Conservation (phyloP, 2,113 vertebrate species). For the Calonectris borealis region DNA sequence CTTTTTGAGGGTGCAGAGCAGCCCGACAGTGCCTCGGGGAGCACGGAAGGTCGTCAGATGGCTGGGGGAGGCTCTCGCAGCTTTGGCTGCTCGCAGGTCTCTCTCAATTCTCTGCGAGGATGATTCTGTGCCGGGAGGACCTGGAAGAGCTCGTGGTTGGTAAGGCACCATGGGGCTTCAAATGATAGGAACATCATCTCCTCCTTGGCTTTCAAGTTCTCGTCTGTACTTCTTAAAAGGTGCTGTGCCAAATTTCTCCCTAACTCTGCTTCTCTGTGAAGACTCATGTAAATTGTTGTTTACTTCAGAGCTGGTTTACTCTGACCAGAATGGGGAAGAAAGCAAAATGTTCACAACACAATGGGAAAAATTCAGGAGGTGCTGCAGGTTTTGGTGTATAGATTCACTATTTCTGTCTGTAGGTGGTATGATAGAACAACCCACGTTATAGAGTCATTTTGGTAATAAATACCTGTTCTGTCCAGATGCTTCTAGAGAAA, state of each 20-base stretch:
- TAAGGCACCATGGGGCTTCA: background rate
- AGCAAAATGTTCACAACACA: background rate
- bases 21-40: accelerated
- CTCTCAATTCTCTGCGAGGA: background rate
- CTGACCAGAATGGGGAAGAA: background rate
- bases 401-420: background rate
- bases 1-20: background rate
- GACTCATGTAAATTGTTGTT: background rate
- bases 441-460: background rate
- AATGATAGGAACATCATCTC: background rate
- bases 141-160: background rate
- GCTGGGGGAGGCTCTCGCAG: background rate
- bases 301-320: background rate
- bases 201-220: background rate
- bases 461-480: background rate
- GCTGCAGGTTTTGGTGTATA: background rate
- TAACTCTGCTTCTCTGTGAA: background rate
- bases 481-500: background rate
- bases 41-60: background rate
- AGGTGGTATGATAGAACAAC: background rate
- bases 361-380: background rate
- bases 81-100: background rate
- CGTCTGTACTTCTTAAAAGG: background rate
- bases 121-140: background rate
- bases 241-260: background rate